Evolutionary conservation across 2,888 invertebrate species (phyloP), one percentile per base, ranked within the genome.

Genomic region (Cerastis leucographa): DNA sequence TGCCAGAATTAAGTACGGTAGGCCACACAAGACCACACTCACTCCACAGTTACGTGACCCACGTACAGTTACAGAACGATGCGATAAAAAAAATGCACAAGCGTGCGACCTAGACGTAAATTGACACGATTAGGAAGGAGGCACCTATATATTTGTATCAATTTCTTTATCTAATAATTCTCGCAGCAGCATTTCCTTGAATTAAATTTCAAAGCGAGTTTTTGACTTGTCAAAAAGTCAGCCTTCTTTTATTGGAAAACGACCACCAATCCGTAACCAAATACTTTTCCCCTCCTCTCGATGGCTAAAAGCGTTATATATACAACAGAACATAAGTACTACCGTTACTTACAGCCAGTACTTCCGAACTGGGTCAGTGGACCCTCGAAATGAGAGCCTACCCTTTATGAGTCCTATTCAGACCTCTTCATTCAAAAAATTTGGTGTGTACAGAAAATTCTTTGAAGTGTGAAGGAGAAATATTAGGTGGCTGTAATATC

Each of bases 341-440:
- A 66, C 51, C 25, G 61, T 83, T 73, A 83, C 71, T 73, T 68
- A 65, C 75, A 79, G 72, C 14, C 72, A 44, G 72, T 68, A 51
- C 75, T 61, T 25, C 22, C 0, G 12, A 83, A 74, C 80, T 83
- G 61, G 83, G 83, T 83, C 83, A 83, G 76, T 71, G 56, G 72
- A 54, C 72, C 71, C 84, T 83, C 64, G 25, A 74, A 76, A 83
- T 71, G 64, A 83, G 70, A 71, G 84, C 42, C 75, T 51, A 65
- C 54, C 42, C 68, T 7, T 74, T 35, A 70, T 56, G 40, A 75
- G 56, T 54, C 66, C 78, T 46, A 78, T 73, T 80, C 64, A 74
- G 40, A 56, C 42, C 35, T 59, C 71, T 83, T 83, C 64, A 74
- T 73, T 80, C 76, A 71, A 83, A 76, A 82, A 71, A 71, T 3